phyloP scores from a whole-genome alignment of 2,888 invertebrate genomes.

The Mylabris sibirica region DNA sequence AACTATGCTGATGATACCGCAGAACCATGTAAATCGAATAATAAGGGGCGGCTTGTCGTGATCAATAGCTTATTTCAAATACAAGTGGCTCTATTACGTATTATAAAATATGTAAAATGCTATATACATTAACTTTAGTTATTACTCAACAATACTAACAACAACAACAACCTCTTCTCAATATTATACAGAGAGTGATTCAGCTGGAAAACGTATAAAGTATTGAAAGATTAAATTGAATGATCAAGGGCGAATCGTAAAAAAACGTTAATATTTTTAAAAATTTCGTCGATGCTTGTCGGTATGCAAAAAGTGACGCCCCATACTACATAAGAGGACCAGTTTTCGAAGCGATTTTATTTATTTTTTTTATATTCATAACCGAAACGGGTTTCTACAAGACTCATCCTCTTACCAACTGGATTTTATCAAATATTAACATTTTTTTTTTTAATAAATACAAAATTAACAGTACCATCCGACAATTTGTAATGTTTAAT shows the following conservation, averaged over 20 bases:
- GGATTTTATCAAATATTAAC: constrained; percentile 1
- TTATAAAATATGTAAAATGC: constrained; percentile 10
- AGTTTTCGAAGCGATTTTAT: neutral
- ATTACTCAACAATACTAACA: neutral
- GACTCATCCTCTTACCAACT: neutral
- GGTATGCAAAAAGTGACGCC: neutral
- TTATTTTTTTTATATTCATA: neutral
- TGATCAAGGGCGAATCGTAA: neutral
- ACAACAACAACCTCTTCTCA: neutral
- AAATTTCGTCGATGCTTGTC: neutral
- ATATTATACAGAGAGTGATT: constrained; percentile 4
- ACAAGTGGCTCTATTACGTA: constrained; percentile 12
- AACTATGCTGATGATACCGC: neutral
- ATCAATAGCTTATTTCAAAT: constrained; percentile 2
- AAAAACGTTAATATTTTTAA: neutral
- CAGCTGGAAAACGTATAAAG: neutral
- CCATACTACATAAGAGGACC: constrained; percentile 2
- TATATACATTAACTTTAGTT: neutral
- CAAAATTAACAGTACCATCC: neutral
- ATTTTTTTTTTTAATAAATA: neutral
- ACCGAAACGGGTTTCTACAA: neutral
- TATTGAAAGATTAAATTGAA: neutral
- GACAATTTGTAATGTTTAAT: neutral
- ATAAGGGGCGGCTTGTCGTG: constrained; percentile 10
- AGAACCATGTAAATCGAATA: neutral